Conservation (phyloP, 1,140 invertebrate species). For the Penaeus chinensis region DNA sequence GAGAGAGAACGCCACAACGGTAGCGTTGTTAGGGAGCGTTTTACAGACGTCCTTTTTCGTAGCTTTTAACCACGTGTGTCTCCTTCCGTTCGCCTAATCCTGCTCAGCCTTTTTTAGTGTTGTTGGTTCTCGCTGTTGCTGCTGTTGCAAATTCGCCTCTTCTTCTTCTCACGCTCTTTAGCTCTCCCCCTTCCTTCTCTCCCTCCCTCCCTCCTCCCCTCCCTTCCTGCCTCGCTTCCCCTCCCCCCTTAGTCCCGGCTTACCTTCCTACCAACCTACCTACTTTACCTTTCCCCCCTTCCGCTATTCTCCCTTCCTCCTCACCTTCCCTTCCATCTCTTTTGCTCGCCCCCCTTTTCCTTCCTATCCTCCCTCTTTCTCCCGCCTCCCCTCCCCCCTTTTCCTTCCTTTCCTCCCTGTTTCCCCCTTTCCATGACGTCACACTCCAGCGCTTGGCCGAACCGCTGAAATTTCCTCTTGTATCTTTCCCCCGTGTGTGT, state of each 20-base stretch:
- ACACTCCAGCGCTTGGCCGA: no score
- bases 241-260: neutral
- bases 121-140: neutral
- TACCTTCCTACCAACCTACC: neutral
- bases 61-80: no score
- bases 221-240: neutral
- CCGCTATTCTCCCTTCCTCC: neutral
- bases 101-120: neutral
- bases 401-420: neutral
- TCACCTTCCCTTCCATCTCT: neutral
- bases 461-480: neutral
- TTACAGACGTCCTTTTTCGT: no score
- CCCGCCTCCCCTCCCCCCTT: constrained; percentile 1
- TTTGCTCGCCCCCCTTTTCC: neutral
- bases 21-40: no score
- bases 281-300: neutral
- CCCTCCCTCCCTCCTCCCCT: neutral
- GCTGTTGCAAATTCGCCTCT: neutral
- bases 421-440: neutral
- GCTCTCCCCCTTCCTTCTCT: constrained; percentile 12
- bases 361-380: neutral
- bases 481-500: neutral
- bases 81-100: neutral
- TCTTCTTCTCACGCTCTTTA: constrained; percentile 4
- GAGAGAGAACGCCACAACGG: no score